These are phyloP conservation scores for Phortica magna DNA, from an alignment of 2,888 invertebrate genomes.

Conservation along the genomic window DNA sequence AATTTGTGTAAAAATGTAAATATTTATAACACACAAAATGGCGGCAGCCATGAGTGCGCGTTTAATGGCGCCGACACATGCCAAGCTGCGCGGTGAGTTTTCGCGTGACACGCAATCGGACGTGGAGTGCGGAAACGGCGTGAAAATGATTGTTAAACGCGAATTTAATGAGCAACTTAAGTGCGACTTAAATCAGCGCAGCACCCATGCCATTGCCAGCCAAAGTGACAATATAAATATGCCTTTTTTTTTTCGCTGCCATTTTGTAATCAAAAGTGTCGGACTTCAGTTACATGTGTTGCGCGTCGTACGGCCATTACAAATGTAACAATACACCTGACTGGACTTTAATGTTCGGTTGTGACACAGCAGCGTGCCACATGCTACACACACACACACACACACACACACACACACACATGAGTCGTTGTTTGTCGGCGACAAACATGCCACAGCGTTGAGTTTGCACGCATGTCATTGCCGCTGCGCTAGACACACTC, in stretches of 20 bases:
- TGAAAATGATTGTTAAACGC: slow-evolving; percentile 56
- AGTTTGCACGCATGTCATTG: slow-evolving; percentile 42
- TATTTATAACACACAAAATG: slow-evolving; percentile 62
- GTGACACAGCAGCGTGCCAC: slow-evolving; percentile 7
- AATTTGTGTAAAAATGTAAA: slow-evolving; percentile 61
- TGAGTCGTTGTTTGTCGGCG: not conserved
- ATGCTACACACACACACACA: not conserved
- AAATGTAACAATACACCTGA: slow-evolving; percentile 72
- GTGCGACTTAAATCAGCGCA: slow-evolving; percentile 37
- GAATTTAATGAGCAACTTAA: slow-evolving; percentile 58
- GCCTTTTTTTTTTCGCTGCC: no score
- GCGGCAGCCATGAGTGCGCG: slow-evolving; percentile 38
- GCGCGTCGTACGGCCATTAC: slow-evolving; percentile 41
- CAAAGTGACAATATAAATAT: slow-evolving; percentile 33
- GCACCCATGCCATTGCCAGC: not conserved
- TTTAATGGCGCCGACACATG: slow-evolving; percentile 38
- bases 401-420: not conserved
- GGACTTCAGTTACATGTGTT: not conserved
- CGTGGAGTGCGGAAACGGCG: slow-evolving; percentile 1
- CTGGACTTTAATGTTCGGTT: slow-evolving; percentile 38
- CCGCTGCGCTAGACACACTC: not conserved
- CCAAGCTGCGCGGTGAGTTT: slow-evolving; percentile 34
- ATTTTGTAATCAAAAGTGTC: slow-evolving; percentile 26
- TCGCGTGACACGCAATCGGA: slow-evolving; percentile 5
- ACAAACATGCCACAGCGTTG: slow-evolving; percentile 18